Conservation (phyloP, 2,888 invertebrate species). For the Morpho deidamia region DNA sequence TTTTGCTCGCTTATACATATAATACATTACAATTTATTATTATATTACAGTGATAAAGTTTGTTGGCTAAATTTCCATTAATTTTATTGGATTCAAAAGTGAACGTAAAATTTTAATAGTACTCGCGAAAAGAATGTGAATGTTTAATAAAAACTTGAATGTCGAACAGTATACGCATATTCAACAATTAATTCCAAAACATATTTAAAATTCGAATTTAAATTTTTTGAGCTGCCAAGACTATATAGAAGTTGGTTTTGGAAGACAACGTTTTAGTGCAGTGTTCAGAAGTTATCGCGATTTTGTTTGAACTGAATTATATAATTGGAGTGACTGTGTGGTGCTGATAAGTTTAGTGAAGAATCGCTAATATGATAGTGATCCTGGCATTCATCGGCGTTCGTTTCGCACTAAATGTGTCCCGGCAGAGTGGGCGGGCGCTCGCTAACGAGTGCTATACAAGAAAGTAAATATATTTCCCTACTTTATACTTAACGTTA, state of each 20-base stretch:
- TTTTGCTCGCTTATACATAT: too few species aligned
- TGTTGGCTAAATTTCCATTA: neutral
- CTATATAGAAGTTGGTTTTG: too few species aligned
- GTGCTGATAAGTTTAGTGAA: neutral
- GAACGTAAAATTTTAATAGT: neutral
- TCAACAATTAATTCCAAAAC: neutral
- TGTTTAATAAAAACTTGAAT: neutral
- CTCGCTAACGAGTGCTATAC: conserved; percentile 73
- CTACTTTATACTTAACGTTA: conserved; percentile 4
- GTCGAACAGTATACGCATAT: neutral
- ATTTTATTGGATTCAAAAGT: neutral
- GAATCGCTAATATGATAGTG: conserved; percentile 57
- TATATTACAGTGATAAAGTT: too few species aligned
- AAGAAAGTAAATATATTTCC: conserved; percentile 55
- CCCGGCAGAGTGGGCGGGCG: conserved; percentile 63
- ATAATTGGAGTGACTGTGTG: neutral
- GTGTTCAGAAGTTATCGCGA: too few species aligned
- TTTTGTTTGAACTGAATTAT: neutral
- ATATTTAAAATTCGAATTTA: too few species aligned
- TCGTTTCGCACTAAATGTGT: conserved; percentile 67
- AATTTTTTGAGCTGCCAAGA: too few species aligned
- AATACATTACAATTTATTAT: too few species aligned
- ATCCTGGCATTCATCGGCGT: conserved; percentile 69
- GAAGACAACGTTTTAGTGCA: too few species aligned
- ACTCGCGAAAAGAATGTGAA: too few species aligned